Percentiles rank a stretch among this genome's conserved stretches.
These are phyloP conservation scores for Diogma glabrata DNA, from an alignment of 2,888 invertebrate genomes.

Conservation along the genomic window DNA sequence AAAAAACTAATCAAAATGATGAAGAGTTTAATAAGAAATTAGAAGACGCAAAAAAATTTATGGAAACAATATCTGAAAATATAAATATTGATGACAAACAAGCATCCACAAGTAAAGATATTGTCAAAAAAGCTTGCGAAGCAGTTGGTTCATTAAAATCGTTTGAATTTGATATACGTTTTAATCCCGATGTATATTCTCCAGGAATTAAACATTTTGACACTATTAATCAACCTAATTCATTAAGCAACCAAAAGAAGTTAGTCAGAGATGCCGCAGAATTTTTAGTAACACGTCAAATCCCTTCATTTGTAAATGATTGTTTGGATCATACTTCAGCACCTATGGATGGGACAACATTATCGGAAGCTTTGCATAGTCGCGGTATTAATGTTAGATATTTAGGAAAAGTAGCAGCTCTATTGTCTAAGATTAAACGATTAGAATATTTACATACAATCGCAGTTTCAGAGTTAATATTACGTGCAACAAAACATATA, in stretches of 20 bases:
- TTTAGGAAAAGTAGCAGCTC: slow-evolving; percentile 79
- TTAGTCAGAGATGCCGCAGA: slow-evolving; percentile 92
- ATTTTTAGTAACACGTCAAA: slow-evolving; percentile 84
- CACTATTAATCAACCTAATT: slow-evolving; percentile 47
- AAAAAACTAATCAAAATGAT: slow-evolving; percentile 35
- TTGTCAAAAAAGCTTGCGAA: slow-evolving; percentile 77
- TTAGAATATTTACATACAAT: slow-evolving; percentile 83
- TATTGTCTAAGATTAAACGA: slow-evolving; percentile 63
- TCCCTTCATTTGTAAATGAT: slow-evolving; percentile 88
- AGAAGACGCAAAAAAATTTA: slow-evolving; percentile 83
- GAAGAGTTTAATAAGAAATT: slow-evolving; percentile 37
- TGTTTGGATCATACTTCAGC: slow-evolving; percentile 84
- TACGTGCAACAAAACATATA: slow-evolving; percentile 86
- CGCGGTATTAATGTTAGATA: slow-evolving; percentile 96
- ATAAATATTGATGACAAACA: slow-evolving; percentile 55
- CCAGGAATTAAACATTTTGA: slow-evolving; percentile 81
- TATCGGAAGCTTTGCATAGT: slow-evolving; percentile 87
- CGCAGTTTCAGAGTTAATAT: slow-evolving; percentile 78
- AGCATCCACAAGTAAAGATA: slow-evolving; percentile 75
- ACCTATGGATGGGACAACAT: slow-evolving; percentile 88
- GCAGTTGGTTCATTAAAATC: slow-evolving; percentile 92
- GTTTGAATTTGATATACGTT: slow-evolving; percentile 91
- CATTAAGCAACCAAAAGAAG: slow-evolving; percentile 70
- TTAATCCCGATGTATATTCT: slow-evolving; percentile 97
- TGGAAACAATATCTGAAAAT: slow-evolving; percentile 75